Base-by-base conservation (phyloP, 2,888 invertebrate species). In the Eristalinus sepulchralis region DNA sequence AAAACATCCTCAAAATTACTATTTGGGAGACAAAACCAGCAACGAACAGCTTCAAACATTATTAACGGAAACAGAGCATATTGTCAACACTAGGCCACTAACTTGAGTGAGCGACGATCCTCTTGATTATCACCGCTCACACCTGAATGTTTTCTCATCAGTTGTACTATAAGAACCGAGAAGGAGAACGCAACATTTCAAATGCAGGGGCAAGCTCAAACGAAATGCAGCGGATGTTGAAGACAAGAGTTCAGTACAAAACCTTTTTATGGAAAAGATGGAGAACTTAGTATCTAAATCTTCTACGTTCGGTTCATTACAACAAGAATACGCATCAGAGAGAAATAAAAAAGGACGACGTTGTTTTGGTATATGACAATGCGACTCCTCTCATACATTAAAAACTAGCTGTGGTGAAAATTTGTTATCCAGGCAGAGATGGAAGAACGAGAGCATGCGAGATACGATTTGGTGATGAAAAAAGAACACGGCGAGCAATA, bases 61-160 rank as follows among this genome's bases (percentile, higher is more conserved):
- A 31, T 55, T 68, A 55, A 11, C 22, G 8, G 66, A 66, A 66
- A 39, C 66, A 10, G 66, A 53, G 17, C 53, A 34, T 39, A 13
- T 64, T 17, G 22, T 64, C 22, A 34, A 70, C 17, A 17, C 9
- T 17, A 13, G 57, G 24, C 68, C 57, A 24, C 20, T 67, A 17
- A 67, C 34, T 1, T 67, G 36, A 13, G 24, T 70, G 4, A 70
- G 68, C 36, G 24, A 70, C 36, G 59, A 70, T 24, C 68, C 68
- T 1, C 4, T 67, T 33, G 67, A 67, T 22, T 64, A 4, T 20
- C 47, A n/a, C 55, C 57, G 17, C 27, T 68, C 6, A 68, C 55
- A 10, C 55, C 31, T 27, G 27, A 31, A 27, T 10, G 24, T 31
- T 55, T 57, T 55, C 33, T 68, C 6, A 55, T 31, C 24, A 53